These are phyloP conservation scores for Merops nubicus DNA, from an alignment of 2,113 vertebrate species.

Conservation along the genomic window DNA sequence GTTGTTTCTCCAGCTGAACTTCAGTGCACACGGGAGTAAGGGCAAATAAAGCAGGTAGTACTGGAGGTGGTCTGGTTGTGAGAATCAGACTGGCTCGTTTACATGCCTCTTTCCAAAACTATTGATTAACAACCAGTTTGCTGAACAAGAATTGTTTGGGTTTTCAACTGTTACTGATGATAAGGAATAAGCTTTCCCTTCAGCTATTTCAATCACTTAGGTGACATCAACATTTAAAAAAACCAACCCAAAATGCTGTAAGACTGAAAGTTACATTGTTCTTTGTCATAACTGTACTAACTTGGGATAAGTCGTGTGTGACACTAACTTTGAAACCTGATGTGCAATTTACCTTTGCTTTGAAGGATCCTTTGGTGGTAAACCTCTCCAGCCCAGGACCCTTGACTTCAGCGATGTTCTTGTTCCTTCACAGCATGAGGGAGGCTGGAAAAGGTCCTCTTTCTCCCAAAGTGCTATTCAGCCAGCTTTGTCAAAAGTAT, in stretches of 20 bases:
- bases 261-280: neutral
- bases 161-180: neutral
- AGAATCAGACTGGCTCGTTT: neutral
- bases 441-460: slow-evolving; percentile 90
- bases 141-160: neutral
- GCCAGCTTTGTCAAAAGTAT: slow-evolving; percentile 97
- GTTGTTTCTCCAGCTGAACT: neutral
- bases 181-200: neutral
- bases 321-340: slow-evolving; percentile 33
- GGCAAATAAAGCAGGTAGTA: neutral
- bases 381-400: slow-evolving; percentile 89
- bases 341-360: slow-evolving; percentile 42
- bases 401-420: slow-evolving; percentile 94
- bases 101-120: neutral
- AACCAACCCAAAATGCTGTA: neutral
- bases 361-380: slow-evolving; percentile 86
- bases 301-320: neutral
- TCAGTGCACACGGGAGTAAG: neutral
- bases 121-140: neutral
- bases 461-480: slow-evolving; percentile 94
- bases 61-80: neutral
- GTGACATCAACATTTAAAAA: neutral
- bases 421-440: slow-evolving; percentile 95
- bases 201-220: neutral
- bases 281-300: neutral